A percentile compares a stretch with the other conserved stretches of the same genome.
Conservation (phyloP, 2,113 vertebrate genomes). For the Nettapus auritus region DNA sequence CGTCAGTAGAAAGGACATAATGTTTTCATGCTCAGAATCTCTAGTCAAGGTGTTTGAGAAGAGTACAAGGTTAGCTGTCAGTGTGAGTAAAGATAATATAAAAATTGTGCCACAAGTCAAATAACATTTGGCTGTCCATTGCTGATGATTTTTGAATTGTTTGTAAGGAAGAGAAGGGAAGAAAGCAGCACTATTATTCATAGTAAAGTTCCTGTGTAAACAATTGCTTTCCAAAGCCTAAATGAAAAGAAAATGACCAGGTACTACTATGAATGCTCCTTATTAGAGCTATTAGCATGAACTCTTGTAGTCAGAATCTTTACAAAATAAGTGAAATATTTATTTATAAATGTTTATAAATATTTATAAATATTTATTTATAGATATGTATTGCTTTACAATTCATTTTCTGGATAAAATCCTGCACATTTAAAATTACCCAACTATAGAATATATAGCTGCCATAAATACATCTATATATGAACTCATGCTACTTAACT, state of each 20-base stretch:
- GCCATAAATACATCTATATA: neutral
- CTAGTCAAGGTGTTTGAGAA: neutral
- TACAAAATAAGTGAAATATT: neutral
- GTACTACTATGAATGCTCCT: neutral
- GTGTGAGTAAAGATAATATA: neutral
- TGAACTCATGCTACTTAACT: neutral
- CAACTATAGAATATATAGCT: neutral
- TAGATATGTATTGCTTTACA: neutral
- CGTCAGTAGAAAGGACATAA: rapidly evolving
- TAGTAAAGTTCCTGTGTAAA: neutral
- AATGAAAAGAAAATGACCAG: neutral
- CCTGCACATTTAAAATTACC: neutral
- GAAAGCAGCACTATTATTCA: neutral
- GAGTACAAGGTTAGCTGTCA: neutral
- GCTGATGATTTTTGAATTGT: neutral
- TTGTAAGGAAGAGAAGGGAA: neutral
- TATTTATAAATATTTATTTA: too few species aligned
- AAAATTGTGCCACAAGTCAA: rapidly evolving
- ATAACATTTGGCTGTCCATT: neutral
- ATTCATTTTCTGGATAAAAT: neutral
- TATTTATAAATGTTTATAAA: too few species aligned
- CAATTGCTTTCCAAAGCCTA: neutral
- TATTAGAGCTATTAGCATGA: rapidly evolving
- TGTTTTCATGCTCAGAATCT: neutral
- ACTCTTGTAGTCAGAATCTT: neutral